Conservation (phyloP, 2,113 vertebrate genomes). For the Oreotrochilus melanogaster region DNA sequence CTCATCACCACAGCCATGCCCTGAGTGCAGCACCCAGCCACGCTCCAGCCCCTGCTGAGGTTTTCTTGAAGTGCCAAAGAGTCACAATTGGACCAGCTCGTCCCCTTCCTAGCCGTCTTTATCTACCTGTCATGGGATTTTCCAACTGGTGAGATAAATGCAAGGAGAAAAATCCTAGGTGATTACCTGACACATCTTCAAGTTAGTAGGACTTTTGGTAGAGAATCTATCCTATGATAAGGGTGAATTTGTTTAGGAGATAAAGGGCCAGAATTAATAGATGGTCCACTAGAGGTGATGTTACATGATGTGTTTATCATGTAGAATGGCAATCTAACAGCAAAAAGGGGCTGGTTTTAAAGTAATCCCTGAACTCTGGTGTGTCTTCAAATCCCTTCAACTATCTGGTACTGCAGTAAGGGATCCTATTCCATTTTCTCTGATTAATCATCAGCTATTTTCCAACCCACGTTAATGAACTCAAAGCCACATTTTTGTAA, state of each 20-base stretch:
- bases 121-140: neutral
- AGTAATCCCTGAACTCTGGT: neutral
- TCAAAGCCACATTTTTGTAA: neutral
- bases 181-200: neutral
- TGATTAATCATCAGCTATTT: neutral
- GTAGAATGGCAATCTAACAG: neutral
- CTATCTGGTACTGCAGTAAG: neutral
- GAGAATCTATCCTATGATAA: neutral
- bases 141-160: neutral
- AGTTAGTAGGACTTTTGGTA: neutral
- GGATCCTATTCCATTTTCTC: neutral
- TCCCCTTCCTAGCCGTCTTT: neutral
- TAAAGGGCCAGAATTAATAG: neutral
- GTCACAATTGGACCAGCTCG: rapidly evolving
- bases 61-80: neutral
- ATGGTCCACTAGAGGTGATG: neutral
- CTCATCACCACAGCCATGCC: rapidly evolving
- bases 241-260: neutral
- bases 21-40: neutral
- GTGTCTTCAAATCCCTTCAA: neutral
- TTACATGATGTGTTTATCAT: neutral
- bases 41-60: neutral
- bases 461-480: neutral
- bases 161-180: neutral
- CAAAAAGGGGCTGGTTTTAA: neutral